A percentile compares a stretch with the other conserved stretches of the same genome.
phyloP scores from a whole-genome alignment of 2,888 invertebrate species.

The Hypolimnas misippus region DNA sequence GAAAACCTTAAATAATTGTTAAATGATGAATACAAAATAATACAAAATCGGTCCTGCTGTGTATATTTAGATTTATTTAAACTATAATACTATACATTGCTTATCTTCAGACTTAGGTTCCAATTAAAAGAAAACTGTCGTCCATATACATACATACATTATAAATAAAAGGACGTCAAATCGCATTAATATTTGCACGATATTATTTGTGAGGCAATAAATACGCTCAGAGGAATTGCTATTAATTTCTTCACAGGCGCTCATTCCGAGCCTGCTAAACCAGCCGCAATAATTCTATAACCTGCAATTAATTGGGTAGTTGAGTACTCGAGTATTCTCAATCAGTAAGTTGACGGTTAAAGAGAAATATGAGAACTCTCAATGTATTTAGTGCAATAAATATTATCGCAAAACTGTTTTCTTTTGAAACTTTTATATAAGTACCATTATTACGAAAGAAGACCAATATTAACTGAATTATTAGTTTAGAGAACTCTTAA shows the following conservation, averaged over 20 bases:
- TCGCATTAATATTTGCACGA: conserved; percentile 21
- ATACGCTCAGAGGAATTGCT: conserved; percentile 30
- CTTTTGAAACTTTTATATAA: background rate
- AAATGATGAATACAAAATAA: too few species aligned
- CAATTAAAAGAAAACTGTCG: background rate
- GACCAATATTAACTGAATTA: too few species aligned
- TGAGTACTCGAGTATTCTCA: conserved; percentile 30
- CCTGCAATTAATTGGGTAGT: conserved; percentile 36
- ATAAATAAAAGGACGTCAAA: conserved; percentile 25
- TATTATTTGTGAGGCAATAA: conserved; percentile 26
- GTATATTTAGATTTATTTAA: too few species aligned
- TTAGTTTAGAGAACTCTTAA: too few species aligned
- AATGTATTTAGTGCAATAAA: background rate
- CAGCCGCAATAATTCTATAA: conserved; percentile 37
- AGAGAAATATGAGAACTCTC: background rate
- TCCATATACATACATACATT: background rate
- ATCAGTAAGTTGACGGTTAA: conserved; percentile 16
- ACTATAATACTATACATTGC: background rate
- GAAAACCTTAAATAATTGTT: too few species aligned
- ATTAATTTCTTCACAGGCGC: conserved; percentile 32
- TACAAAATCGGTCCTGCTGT: too few species aligned
- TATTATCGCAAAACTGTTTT: background rate
- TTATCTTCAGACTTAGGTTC: background rate
- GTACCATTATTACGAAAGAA: background rate
- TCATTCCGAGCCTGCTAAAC: conserved; percentile 25